Percentiles rank a stretch among this genome's conserved stretches.
Evolutionary conservation across 2,797 vertebrate species (phyloP).

Genomic region (Trichosurus vulpecula): DNA sequence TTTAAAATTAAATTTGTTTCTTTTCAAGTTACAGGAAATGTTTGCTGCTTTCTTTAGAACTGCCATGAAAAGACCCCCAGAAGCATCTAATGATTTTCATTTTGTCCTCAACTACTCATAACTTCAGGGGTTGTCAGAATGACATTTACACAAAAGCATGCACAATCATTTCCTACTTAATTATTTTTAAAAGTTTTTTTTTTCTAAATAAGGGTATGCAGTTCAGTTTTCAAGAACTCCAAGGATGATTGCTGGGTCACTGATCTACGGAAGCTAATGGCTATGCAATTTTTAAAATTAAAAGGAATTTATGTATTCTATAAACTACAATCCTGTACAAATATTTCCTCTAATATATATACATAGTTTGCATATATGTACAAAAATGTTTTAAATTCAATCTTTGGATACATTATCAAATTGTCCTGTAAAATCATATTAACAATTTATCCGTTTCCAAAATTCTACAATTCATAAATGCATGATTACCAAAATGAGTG

Average conservation of each 20-base stretch:
- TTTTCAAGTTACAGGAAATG: neutral
- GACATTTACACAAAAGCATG: neutral
- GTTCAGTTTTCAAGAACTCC: neutral
- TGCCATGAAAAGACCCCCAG: constrained; percentile 5
- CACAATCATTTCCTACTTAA: neutral
- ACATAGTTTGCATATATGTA: neutral
- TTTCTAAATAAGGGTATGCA: neutral
- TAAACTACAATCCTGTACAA: constrained; percentile 27
- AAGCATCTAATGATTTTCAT: constrained; percentile 35
- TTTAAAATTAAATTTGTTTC: constrained; percentile 29
- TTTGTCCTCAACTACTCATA: neutral
- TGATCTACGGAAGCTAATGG: neutral
- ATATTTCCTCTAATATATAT: constrained; percentile 22
- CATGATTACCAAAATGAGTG: constrained; percentile 7
- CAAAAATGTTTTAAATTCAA: neutral
- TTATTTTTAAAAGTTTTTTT: neutral
- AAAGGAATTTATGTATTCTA: neutral
- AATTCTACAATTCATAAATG: constrained; percentile 39
- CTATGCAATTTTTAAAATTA: neutral
- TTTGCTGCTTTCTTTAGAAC: constrained; percentile 8
- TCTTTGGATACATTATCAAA: neutral
- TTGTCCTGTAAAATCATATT: neutral
- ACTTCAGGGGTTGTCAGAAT: constrained; percentile 38
- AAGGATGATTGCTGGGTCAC: neutral
- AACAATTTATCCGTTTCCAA: constrained; percentile 12